Evolutionary conservation across 2,888 invertebrate species (phyloP), one percentile per base, ranked within the genome.

Genomic region (Prenolepis imparis): DNA sequence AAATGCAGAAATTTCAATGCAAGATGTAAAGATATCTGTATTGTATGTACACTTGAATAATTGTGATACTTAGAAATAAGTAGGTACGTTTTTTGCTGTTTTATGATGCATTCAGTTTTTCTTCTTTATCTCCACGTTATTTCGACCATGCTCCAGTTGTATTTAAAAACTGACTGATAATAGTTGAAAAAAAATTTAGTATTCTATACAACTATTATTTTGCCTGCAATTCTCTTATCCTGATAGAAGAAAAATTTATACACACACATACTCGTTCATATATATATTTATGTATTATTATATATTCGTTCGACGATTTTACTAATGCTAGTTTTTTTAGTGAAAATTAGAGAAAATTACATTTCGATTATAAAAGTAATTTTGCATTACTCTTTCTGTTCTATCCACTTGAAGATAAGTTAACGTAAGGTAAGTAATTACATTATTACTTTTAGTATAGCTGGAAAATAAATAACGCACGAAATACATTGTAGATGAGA

Each of bases 11-110:
- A 39, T n/a, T 36, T 36, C 32, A n/a, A 68, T n/a, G 12, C 52
- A 57, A 52, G 1, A 21, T 81, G 52, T 81, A 81, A 52, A 52
- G 63, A 75, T 63, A 81, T 36, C 74, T 59, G 59, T 73, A 57
- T 72, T 44, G 61, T 44, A 64, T 82, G 59, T 85, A 87, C 87
- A 87, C 72, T 86, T 87, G 74, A 73, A 90, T 90, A 83, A 91
- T 91, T 91, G 90, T 91, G 91, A 91, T 91, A 91, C 84, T 91
- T 91, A 86, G 63, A 87, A 87, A 90, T 91, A 91, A 91, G 87
- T 90, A 89, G 80, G 81, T 85, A 89, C 74, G 72, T 67, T 85
- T 81, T 52, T 82, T 84, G 85, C 80, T 86, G 86, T 88, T 84
- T 52, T 68, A 75, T 24, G 66, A 68, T 82, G 59, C 48, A 41